Evolutionary conservation across 2,888 invertebrate species (phyloP), one percentile per base, ranked within the genome.

Genomic region (Aspidiotus destructor): DNA sequence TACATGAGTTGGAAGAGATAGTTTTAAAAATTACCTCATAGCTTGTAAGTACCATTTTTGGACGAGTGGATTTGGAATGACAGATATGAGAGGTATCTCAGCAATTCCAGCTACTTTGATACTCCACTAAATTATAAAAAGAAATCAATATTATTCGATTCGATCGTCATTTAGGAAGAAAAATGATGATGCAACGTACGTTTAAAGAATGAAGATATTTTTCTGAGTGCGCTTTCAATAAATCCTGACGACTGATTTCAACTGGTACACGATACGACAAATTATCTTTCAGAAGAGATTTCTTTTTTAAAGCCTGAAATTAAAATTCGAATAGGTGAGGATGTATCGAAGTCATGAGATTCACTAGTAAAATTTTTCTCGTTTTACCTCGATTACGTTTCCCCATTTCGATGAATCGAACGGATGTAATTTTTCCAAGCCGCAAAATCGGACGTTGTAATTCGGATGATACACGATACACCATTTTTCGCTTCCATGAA

Each of bases 371-470:
- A 41, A 8, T 10, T 60, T 41, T 9, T n/a, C n/a, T 40, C 15
- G n/a, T 9, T 73, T 71, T 77, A 86, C 87, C 80, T 84, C 79
- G 73, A 85, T 83, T 72, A 93, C 84, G 75, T 87, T 84, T 71
- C 85, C 85, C 86, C 93, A 93, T 80, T 94, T 94, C 72, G 84
- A 84, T 0, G 92, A 84, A 81, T 94, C 93, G 77, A 94, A 93
- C 0, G 92, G 86, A 79, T 94, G 93, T 11, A 90, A 80, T 76
- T 85, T 89, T 77, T 94, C 90, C 70, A 94, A 79, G 11, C 92
- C 91, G 75, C 83, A 79, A 77, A 92, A 88, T 42, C 83, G 82
- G 44, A 94, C 90, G 76, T 90, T 88, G 77, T 93, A 93, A 68
- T 85, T 84, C 15, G 83, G 79, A 71, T 86, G 81, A 76, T 91